Percentiles rank a stretch among this genome's conserved stretches.
phyloP scores from a whole-genome alignment of 2,888 invertebrate genomes.

The Lysandra bellargus region DNA sequence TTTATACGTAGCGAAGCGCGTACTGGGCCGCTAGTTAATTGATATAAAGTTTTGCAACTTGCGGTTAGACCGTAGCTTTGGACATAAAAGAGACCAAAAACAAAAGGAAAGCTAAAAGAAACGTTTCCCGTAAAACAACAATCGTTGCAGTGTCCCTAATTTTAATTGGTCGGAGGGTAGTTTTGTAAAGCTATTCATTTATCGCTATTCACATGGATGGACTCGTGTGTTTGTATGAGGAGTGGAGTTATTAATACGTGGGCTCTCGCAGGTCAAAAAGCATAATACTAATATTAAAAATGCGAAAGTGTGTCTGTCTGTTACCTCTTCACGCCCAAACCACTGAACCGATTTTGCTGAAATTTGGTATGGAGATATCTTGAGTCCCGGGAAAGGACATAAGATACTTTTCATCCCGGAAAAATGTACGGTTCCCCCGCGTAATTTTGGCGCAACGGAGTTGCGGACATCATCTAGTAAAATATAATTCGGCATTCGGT shows the following conservation, averaged over 20 bases:
- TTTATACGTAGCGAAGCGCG: too few species aligned
- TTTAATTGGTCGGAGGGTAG: slow-evolving; percentile 10
- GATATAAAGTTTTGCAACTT: too few species aligned
- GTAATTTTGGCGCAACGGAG: too few species aligned
- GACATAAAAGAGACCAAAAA: neutral
- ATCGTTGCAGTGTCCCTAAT: slow-evolving; percentile 1
- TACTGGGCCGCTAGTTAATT: too few species aligned
- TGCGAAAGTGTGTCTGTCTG: too few species aligned
- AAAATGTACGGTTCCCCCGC: too few species aligned
- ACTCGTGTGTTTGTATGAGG: neutral
- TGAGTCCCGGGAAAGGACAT: too few species aligned
- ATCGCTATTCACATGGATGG: slow-evolving; percentile 2
- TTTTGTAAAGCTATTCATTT: neutral
- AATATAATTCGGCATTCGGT: neutral
- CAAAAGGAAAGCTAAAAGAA: neutral
- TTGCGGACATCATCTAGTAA: neutral
- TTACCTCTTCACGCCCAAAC: too few species aligned
- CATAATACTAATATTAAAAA: neutral
- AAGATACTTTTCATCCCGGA: too few species aligned
- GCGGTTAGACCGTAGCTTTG: too few species aligned
- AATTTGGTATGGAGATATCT: too few species aligned
- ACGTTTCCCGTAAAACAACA: neutral
- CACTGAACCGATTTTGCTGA: too few species aligned
- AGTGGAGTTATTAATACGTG: neutral
- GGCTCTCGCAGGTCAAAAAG: neutral